Percentiles rank a stretch among this genome's conserved stretches.
phyloP scores from a whole-genome alignment of 2,113 vertebrate species.

The Benitochromis conjunctus region DNA sequence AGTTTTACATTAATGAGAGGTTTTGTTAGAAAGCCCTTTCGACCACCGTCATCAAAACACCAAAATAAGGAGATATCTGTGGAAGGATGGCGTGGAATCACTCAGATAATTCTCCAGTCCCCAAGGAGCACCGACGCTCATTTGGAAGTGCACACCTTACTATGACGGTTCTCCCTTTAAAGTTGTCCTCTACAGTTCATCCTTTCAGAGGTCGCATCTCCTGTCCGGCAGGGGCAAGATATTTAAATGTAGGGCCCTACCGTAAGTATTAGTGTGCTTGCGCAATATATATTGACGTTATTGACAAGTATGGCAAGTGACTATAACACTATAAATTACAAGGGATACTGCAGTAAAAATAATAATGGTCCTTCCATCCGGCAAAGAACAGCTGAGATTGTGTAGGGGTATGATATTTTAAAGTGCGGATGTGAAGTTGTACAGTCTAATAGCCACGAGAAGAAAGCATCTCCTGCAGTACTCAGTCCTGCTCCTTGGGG shows the following conservation, averaged over 20 bases:
- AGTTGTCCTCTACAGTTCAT: neutral
- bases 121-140: neutral
- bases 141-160: neutral
- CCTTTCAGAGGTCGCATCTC: neutral
- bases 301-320: too few species aligned
- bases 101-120: neutral
- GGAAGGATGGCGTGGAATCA: neutral
- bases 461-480: neutral
- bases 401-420: neutral
- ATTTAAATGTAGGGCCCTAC: neutral
- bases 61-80: neutral
- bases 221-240: conserved; percentile 1
- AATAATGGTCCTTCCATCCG: neutral
- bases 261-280: neutral
- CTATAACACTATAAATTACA: too few species aligned
- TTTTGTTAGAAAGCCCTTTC: neutral
- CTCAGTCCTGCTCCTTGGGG: neutral
- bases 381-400: neutral
- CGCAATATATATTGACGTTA: neutral
- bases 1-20: neutral
- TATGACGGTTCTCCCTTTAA: too few species aligned
- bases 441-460: neutral
- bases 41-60: neutral
- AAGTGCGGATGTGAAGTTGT: neutral
- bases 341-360: neutral